phyloP scores from a whole-genome alignment of 2,797 vertebrate genomes.

The Garrulus glandarius region DNA sequence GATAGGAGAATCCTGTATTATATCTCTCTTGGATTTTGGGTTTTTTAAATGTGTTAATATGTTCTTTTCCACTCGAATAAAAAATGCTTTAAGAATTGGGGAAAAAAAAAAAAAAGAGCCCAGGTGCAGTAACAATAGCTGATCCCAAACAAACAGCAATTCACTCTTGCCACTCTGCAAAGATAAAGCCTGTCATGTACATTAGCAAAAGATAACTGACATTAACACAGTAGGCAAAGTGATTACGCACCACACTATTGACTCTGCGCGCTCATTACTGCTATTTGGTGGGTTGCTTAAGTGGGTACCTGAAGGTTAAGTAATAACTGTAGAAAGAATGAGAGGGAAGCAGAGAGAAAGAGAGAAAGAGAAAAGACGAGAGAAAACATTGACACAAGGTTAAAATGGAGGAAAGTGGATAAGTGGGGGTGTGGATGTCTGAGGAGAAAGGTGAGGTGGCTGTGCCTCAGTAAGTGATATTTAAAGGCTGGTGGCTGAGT shows the following conservation, averaged over 20 bases:
- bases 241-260: constrained; percentile 69
- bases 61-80: neutral
- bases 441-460: constrained; percentile 61
- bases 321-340: constrained; percentile 62
- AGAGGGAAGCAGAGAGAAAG: constrained; percentile 37
- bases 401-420: constrained; percentile 65
- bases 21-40: neutral
- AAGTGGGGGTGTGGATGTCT: constrained; percentile 58
- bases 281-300: constrained; percentile 73
- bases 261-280: constrained; percentile 67
- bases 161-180: constrained; percentile 40
- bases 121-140: constrained; percentile 65
- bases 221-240: constrained; percentile 73
- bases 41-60: neutral
- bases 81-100: neutral
- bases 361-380: constrained; percentile 41
- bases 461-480: constrained; percentile 39
- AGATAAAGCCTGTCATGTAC: constrained; percentile 71
- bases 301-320: constrained; percentile 74
- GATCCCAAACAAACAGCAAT: constrained; percentile 68
- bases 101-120: neutral
- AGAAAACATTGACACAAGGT: constrained; percentile 65
- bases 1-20: neutral
- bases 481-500: constrained; percentile 42
- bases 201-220: constrained; percentile 74